Base-by-base conservation (phyloP, 1,140 invertebrate species). In the Zaprionus ghesquierei region DNA sequence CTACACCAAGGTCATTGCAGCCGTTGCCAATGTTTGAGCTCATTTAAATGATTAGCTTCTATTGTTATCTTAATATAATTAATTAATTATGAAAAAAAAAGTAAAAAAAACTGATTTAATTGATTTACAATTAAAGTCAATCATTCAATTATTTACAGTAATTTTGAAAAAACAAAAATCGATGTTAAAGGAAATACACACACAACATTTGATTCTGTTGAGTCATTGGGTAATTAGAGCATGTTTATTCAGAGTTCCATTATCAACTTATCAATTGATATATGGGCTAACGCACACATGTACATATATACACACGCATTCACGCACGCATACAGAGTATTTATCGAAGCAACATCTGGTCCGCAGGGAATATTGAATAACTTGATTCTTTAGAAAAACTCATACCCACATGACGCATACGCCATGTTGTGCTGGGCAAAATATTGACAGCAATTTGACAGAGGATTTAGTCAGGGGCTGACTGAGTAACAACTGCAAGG, bases 1-100 rank as follows among this genome's bases (percentile, higher is more conserved):
- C 50, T 97, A 96, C 84, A 92, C 93, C 41, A 91, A 93, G 50
- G 89, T 96, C 3, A 93, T 96, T 22, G 91, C 93, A 5, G 92
- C 93, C 65, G 65, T 95, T 2, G 94, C 93, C 33, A 94, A 94
- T 89, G 78, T 84, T 31, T 82, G 75, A 81, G 90, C 27, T 0
- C 18, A 27, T 10, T 51, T 51, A 5, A 51, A 25, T 51, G 35
- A 15, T 13, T 51, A 27, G 6, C 5, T 29, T 29, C 2, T 15
- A 27, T 10, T 13, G 8, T 23, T 46, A 46, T 46, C 41, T 46
- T 22, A 46, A 46, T 46, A 10, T 22, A 46, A 22, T 46, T 22
- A 41, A 41, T 46, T 46, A 46, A 46, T 22, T 46, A 6, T 22
- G 20, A 8, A 6, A 3, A 46, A 46, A 12, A 46, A 41, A 15